These are phyloP conservation scores for Paramacrobiotus metropolitanus DNA, from an alignment of 1,140 invertebrate species.

Conservation along the genomic window DNA sequence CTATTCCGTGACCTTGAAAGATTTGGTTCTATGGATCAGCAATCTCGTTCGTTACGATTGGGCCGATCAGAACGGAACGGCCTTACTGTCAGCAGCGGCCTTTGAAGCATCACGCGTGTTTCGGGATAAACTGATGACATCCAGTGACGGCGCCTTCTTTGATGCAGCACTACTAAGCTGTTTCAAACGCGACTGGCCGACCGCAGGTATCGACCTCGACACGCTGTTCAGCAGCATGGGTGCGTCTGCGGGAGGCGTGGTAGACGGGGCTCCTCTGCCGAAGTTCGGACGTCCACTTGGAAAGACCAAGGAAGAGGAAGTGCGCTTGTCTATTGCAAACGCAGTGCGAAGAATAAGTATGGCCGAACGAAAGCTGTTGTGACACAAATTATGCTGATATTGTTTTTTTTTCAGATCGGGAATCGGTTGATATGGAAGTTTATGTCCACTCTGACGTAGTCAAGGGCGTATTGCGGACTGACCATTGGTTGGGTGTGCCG, in stretches of 20 bases:
- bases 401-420: conserved; percentile 25
- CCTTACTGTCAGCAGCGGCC: conserved; percentile 66
- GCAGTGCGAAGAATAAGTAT: not conserved
- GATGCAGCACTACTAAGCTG: conserved; percentile 13
- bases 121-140: conserved; percentile 49
- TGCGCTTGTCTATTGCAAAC: not conserved
- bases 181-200: conserved; percentile 7
- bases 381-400: conserved; percentile 8
- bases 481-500: conserved; percentile 33
- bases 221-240: no score
- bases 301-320: not conserved
- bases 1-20: conserved; percentile 40
- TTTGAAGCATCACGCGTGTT: conserved; percentile 81
- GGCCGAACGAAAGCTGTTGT: conserved; percentile 6
- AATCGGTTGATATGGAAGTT: conserved; percentile 31
- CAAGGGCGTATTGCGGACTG: conserved; percentile 34
- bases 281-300: not conserved
- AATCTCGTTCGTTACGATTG: conserved; percentile 36
- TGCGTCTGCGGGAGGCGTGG: no score
- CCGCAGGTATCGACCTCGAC: conserved; percentile 14
- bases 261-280: conserved; percentile 8
- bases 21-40: conserved; percentile 44
- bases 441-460: conserved; percentile 39
- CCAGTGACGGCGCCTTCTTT: conserved; percentile 13
- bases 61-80: conserved; percentile 24